phyloP scores from a whole-genome alignment of 2,888 invertebrate species.

The Acanthosepion pharaonis region DNA sequence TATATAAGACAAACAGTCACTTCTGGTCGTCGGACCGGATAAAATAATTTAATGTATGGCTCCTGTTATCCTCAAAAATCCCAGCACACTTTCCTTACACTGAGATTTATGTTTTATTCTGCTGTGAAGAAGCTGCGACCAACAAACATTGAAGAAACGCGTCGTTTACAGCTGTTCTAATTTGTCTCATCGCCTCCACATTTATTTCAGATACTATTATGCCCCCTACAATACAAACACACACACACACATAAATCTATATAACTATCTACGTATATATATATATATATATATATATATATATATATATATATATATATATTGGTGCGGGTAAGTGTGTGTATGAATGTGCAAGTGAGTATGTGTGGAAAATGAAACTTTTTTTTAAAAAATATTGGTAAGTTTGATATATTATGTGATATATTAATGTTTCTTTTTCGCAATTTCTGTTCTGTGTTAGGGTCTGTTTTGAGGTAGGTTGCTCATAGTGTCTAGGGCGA shows the following conservation, averaged over 20 bases:
- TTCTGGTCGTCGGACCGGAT: too few species aligned
- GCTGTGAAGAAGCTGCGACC: too few species aligned
- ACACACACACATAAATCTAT: not conserved
- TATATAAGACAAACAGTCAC: not conserved
- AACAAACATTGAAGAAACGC: too few species aligned
- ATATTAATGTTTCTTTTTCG: not conserved
- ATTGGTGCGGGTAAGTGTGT: conserved; percentile 9
- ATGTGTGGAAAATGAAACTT: not conserved
- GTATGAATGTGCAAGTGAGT: conserved; percentile 33
- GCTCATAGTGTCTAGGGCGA: conserved; percentile 38
- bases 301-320: not conserved
- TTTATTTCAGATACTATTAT: too few species aligned
- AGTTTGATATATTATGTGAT: conserved; percentile 3
- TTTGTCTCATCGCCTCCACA: too few species aligned
- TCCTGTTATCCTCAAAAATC: too few species aligned
- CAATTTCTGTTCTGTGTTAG: conserved; percentile 11
- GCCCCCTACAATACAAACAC: not conserved
- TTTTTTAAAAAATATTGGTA: not conserved
- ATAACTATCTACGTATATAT: not conserved
- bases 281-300: not conserved
- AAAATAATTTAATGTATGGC: too few species aligned
- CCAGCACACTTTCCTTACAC: too few species aligned
- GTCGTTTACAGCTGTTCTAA: too few species aligned
- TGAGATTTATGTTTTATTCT: too few species aligned
- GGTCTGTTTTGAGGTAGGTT: conserved; percentile 39